Evolutionary conservation across 2,888 invertebrate species (phyloP).

Genomic region (Cremastobaeus sp.): DNA sequence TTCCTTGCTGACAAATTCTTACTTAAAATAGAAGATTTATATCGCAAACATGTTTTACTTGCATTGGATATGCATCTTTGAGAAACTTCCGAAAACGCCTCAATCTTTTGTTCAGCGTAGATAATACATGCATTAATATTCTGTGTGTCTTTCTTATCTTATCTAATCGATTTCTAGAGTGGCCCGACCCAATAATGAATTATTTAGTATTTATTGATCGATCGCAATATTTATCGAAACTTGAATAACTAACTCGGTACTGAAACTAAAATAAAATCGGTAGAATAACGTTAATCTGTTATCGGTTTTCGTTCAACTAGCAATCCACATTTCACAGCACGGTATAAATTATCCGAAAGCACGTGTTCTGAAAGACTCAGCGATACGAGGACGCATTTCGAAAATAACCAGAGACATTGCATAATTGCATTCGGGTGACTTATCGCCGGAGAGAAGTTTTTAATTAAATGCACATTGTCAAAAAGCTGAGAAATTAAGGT

Average conservation of each 20-base stretch:
- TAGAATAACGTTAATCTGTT: slow-evolving; percentile 57
- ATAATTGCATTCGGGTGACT: slow-evolving; percentile 48
- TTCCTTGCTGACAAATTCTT: too few relatives aligned
- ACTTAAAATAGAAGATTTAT: too few relatives aligned
- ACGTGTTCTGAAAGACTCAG: slow-evolving; percentile 37
- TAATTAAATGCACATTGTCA: slow-evolving; percentile 34
- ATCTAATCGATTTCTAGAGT: slow-evolving; percentile 11
- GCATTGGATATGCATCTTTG: too few relatives aligned
- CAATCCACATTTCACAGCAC: slow-evolving; percentile 51
- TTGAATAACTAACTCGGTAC: slow-evolving; percentile 47
- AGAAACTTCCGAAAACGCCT: too few relatives aligned
- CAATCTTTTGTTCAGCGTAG: too few relatives aligned
- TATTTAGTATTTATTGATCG: slow-evolving; percentile 45
- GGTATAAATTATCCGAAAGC: slow-evolving; percentile 49
- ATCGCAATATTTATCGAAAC: slow-evolving; percentile 53
- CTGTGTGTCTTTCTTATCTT: too few relatives aligned
- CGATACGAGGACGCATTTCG: slow-evolving; percentile 20
- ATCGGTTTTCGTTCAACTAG: slow-evolving; percentile 58
- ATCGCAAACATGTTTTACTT: too few relatives aligned
- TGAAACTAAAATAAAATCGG: slow-evolving; percentile 50
- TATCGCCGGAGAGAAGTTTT: slow-evolving; percentile 26
- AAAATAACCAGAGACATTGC: slow-evolving; percentile 40
- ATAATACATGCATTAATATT: too few relatives aligned
- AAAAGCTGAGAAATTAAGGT: slow-evolving; percentile 28
- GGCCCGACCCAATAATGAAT: slow-evolving; percentile 43